Base-by-base conservation (phyloP, 2,888 invertebrate species). In the Uropetala carovei region DNA sequence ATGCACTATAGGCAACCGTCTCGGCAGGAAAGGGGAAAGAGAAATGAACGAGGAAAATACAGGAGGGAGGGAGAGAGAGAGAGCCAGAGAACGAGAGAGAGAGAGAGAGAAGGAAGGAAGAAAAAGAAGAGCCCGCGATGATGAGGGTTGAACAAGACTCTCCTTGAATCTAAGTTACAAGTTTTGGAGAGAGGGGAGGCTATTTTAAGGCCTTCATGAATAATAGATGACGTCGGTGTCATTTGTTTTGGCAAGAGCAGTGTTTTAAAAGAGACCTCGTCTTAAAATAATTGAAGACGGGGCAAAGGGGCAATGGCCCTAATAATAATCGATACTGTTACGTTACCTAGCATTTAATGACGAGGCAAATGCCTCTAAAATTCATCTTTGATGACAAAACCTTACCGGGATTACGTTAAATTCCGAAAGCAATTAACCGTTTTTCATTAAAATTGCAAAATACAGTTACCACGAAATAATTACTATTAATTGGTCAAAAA, bases 191-290 rank as follows among this genome's bases (percentile, higher is more conserved):
- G 75, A 13, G 75, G 75, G 22, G 75, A 13, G 75, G 75, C 27
- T 75, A 27, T 27, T 75, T 75, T 27, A 43, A n/a, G 68, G 68
- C 68, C 75, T 75, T 75, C 75, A 75, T 75, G 75, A 75, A 27
- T 75, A 75, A 75, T 22, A 75, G 27, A 75, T 75, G 22, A 13
- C 18, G 75, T 27, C 27, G 22, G 11, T 75, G 75, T 75, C 75
- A 75, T 75, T 27, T 27, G 27, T 27, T 75, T 75, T 75, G 75
- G 75, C 9, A 75, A 27, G 75, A 75, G 27, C 22, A 75, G 22
- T 27, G 27, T 22, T 75, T 75, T 75, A 75, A 43, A 27, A 14
- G 75, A 75, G 75, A 75, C 75, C 75, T 27, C 27, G 22, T 75
- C 13, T 27, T 22, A 22, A 75, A 75, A 27, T 75, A 27, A 22